Percentiles rank a stretch among this genome's conserved stretches.
Evolutionary conservation across 2,113 vertebrate genomes (phyloP).

Genomic region (Leucopsar rothschildi): DNA sequence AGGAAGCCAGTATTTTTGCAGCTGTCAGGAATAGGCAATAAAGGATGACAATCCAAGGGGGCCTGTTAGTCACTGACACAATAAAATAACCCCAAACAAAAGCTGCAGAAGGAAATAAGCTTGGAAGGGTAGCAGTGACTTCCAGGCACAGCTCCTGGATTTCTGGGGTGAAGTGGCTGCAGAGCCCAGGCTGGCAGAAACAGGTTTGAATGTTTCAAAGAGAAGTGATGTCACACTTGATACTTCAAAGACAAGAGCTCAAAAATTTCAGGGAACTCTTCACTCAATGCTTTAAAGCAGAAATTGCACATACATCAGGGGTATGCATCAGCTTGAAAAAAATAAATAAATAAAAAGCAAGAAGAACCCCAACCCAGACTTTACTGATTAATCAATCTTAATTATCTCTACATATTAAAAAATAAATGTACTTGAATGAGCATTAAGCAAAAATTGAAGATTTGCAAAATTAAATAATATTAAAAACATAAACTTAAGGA

Average conservation of each 20-base stretch:
- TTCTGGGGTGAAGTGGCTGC: background rate
- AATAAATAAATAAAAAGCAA: too few species aligned
- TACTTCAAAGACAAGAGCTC: background rate
- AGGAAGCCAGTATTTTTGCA: slow-evolving; percentile 58
- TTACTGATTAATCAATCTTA: background rate
- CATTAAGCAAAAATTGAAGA: background rate
- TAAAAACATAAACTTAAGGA: background rate
- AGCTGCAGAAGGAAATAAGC: background rate
- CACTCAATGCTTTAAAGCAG: background rate
- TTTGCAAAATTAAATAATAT: background rate
- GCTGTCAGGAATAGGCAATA: slow-evolving; percentile 54
- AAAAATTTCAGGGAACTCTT: background rate
- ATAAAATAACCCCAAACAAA: slow-evolving; percentile 35
- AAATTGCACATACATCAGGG: background rate
- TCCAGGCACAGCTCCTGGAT: background rate
- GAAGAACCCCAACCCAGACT: rapidly evolving
- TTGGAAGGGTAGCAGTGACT: background rate
- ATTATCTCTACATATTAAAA: background rate
- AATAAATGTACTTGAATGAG: background rate
- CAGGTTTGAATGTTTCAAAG: background rate
- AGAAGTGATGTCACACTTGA: background rate
- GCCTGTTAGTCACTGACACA: slow-evolving; percentile 39
- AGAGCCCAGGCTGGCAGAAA: background rate
- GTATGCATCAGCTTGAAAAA: background rate
- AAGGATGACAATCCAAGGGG: slow-evolving; percentile 42